These are phyloP conservation scores for Mythimna loreyi DNA, from an alignment of 2,888 invertebrate genomes.

Conservation along the genomic window DNA sequence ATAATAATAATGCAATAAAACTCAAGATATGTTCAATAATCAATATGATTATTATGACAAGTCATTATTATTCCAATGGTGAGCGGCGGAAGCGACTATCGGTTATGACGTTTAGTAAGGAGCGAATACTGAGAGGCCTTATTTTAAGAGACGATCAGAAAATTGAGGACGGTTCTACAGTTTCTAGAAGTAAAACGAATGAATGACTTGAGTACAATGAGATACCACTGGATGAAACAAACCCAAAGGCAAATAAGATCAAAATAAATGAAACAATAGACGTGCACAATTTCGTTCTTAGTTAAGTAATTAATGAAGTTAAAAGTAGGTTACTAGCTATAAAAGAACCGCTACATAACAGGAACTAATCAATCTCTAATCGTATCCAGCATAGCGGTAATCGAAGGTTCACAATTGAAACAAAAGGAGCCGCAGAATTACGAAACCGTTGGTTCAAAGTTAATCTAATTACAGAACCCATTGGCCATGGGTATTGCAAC, in stretches of 20 bases:
- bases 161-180: background rate
- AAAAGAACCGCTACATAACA: slow-evolving; percentile 45
- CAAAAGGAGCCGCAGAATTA: slow-evolving; percentile 55
- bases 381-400: slow-evolving; percentile 32
- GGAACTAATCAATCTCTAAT: slow-evolving; percentile 42
- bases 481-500: slow-evolving; percentile 52
- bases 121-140: slow-evolving; percentile 21
- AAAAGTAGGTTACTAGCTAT: slow-evolving; percentile 10
- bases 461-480: slow-evolving; percentile 58
- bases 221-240: background rate
- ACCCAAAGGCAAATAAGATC: background rate
- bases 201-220: background rate
- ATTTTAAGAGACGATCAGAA: slow-evolving; percentile 6
- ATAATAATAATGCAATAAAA: slow-evolving; percentile 19
- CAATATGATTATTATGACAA: slow-evolving; percentile 39
- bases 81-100: slow-evolving; percentile 48
- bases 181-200: background rate
- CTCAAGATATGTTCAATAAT: slow-evolving; percentile 18
- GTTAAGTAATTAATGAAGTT: slow-evolving; percentile 3
- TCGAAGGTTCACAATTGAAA: slow-evolving; percentile 44
- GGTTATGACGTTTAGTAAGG: slow-evolving; percentile 8
- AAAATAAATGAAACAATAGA: background rate
- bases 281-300: background rate
- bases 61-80: slow-evolving; percentile 46
- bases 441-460: slow-evolving; percentile 42